A percentile compares a stretch with the other conserved stretches of the same genome.
Conservation (phyloP, 2,888 invertebrate species). For the Congeria kusceri region DNA sequence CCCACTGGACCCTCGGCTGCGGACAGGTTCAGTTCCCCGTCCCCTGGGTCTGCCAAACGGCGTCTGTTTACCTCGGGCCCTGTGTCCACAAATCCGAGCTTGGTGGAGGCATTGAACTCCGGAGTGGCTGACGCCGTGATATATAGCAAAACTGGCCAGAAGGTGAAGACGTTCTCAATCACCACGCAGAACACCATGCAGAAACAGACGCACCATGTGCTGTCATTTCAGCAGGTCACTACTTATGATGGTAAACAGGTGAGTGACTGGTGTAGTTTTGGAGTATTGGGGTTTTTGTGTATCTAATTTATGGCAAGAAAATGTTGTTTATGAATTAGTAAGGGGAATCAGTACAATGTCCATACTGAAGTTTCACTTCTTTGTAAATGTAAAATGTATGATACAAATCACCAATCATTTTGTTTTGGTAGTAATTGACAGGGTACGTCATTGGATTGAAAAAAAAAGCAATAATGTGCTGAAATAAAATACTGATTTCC, state of each 20-base stretch:
- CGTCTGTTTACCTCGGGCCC: slow-evolving; percentile 79
- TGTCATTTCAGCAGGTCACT: slow-evolving; percentile 78
- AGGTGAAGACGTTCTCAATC: not conserved
- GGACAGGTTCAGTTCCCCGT: slow-evolving; percentile 83
- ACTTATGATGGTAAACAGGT: slow-evolving; percentile 82
- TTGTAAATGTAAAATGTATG: too few species aligned
- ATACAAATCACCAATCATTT: too few species aligned
- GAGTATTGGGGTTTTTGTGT: too few species aligned
- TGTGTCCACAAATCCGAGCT: not conserved
- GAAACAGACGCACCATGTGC: slow-evolving; percentile 69
- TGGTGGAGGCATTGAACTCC: slow-evolving; percentile 32
- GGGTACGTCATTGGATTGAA: too few species aligned
- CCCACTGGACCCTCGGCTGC: slow-evolving; percentile 80
- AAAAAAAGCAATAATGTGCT: too few species aligned
- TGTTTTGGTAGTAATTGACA: too few species aligned
- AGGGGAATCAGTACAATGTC: too few species aligned
- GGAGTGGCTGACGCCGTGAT: slow-evolving; percentile 24
- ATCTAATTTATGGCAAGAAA: too few species aligned
- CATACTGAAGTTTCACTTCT: too few species aligned
- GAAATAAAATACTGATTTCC: too few species aligned
- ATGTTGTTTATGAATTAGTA: too few species aligned
- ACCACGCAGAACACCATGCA: slow-evolving; percentile 3
- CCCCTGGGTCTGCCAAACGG: slow-evolving; percentile 84
- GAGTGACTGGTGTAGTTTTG: not conserved
- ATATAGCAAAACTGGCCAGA: not conserved